These are phyloP conservation scores for Channallabes apus DNA, from an alignment of 2,797 vertebrate genomes.

Conservation along the genomic window DNA sequence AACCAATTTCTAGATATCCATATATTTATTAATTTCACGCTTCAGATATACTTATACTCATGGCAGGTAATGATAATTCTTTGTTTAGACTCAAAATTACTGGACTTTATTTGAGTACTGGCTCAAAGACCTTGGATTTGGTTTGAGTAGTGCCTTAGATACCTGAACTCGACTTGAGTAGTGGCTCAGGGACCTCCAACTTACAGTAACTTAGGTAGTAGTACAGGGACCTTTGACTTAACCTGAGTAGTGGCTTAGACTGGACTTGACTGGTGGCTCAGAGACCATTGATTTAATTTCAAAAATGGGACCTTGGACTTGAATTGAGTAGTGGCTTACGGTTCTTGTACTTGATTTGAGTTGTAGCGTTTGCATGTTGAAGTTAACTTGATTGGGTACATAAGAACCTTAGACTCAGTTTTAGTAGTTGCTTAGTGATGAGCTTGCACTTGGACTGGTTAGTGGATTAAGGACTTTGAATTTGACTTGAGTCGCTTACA, in stretches of 20 bases:
- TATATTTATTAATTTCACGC: no score
- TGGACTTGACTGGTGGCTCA: neutral
- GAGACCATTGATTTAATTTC: neutral
- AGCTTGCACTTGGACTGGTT: neutral
- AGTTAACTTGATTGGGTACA: no score
- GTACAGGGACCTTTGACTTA: neutral
- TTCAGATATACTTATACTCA: no score
- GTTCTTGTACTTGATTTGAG: no score
- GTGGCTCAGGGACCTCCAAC: neutral
- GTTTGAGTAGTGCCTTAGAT: no score
- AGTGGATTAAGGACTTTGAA: neutral
- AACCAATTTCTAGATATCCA: no score
- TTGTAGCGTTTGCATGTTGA: no score
- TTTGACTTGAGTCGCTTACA: neutral
- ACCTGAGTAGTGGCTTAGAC: neutral
- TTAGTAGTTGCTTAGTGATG: neutral
- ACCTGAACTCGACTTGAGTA: no score
- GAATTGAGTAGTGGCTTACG: neutral
- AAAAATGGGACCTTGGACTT: neutral
- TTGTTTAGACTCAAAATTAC: no score
- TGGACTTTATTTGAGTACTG: neutral
- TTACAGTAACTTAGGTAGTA: neutral
- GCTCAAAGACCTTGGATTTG: no score
- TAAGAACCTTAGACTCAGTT: neutral
- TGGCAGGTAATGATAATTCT: no score